Percentiles rank a stretch among this genome's conserved stretches.
phyloP scores from a whole-genome alignment of 2,113 vertebrate genomes.

The Vimba vimba region DNA sequence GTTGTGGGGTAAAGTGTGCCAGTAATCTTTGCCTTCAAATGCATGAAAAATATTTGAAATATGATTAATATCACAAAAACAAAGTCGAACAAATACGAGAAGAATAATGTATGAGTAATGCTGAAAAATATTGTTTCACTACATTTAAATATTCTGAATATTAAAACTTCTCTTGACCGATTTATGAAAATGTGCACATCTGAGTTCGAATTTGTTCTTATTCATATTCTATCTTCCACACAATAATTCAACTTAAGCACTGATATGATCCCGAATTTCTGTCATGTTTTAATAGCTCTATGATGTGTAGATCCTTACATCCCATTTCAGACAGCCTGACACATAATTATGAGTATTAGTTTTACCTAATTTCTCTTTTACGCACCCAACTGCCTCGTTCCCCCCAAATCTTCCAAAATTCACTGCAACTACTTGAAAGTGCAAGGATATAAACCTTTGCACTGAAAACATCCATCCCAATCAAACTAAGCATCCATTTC shows the following conservation, averaged over 20 bases:
- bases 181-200: background rate
- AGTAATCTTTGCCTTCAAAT: background rate
- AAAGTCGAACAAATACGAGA: background rate
- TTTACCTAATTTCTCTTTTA: background rate
- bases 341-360: background rate
- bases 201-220: background rate
- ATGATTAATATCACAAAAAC: background rate
- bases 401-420: background rate
- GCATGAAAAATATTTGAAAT: background rate
- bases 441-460: conserved; percentile 7
- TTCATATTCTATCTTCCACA: background rate
- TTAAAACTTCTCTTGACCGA: background rate
- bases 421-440: background rate
- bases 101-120: background rate
- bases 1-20: background rate
- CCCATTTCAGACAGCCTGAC: background rate
- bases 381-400: background rate
- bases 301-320: background rate
- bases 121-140: background rate
- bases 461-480: conserved; percentile 10
- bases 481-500: conserved; percentile 9
- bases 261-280: background rate
- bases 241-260: background rate
- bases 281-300: background rate
- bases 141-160: background rate